Percentiles rank a stretch among this genome's conserved stretches.
These are phyloP conservation scores for Drosophila sproati DNA, from an alignment of 1,140 invertebrate genomes.

Conservation along the genomic window DNA sequence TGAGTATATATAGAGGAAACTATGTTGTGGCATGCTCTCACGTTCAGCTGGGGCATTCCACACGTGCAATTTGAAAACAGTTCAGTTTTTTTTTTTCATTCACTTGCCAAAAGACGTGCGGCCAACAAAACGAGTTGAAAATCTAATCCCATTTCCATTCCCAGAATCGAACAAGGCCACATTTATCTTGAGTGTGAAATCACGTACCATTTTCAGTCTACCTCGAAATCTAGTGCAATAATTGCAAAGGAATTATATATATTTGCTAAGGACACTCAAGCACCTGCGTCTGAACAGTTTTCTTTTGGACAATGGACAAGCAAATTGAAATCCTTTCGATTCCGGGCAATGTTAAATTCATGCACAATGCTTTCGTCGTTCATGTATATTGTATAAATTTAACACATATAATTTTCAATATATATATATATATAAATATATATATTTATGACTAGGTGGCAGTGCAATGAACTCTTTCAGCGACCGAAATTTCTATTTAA, in stretches of 20 bases:
- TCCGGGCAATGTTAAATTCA: constrained; percentile 43
- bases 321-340: constrained; percentile 57
- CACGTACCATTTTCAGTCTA: constrained; percentile 56
- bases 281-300: constrained; percentile 28
- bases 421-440: neutral
- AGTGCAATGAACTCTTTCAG: constrained; percentile 69
- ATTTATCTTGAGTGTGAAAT: constrained; percentile 73
- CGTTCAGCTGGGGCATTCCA: constrained; percentile 25
- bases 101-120: constrained; percentile 49
- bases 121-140: constrained; percentile 53
- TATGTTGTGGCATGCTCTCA: constrained; percentile 20
- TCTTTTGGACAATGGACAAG: neutral
- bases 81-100: constrained; percentile 5
- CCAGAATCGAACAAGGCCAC: constrained; percentile 47
- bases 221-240: constrained; percentile 35
- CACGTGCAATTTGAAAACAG: constrained; percentile 30
- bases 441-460: neutral
- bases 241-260: constrained; percentile 30
- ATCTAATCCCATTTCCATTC: constrained; percentile 54
- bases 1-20: constrained; percentile 1
- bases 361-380: constrained; percentile 5
- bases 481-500: constrained; percentile 57
- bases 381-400: neutral
- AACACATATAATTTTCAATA: neutral
- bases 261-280: constrained; percentile 1